A percentile compares a stretch with the other conserved stretches of the same genome.
Conservation (phyloP, 1,140 invertebrate species). For the Scaptodrosophila lebanonensis region DNA sequence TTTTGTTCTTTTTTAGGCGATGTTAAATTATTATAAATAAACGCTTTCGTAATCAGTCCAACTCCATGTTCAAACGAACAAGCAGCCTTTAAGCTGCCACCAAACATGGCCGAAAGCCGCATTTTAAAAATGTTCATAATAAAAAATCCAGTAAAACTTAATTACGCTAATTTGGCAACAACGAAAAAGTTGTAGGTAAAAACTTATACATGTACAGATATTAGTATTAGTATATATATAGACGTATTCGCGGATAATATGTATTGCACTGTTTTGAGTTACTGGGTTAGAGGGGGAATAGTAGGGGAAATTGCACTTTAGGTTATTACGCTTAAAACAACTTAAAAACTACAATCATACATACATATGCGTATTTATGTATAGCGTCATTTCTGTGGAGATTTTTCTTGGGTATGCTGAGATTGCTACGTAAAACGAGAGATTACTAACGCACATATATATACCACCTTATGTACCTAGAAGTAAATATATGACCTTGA, state of each 20-base stretch:
- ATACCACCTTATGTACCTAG: conserved; percentile 15
- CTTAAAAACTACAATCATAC: conserved; percentile 50
- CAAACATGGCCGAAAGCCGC: conserved; percentile 7
- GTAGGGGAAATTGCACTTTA: conserved; percentile 62
- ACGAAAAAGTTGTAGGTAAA: conserved; percentile 35
- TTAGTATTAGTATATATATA: conserved; percentile 28
- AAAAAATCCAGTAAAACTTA: conserved; percentile 51
- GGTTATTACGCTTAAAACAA: conserved; percentile 29
- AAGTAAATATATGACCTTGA: conserved; percentile 36
- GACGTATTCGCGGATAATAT: background rate
- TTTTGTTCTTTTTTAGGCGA: conserved; percentile 14
- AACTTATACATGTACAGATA: conserved; percentile 12
- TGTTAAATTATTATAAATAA: conserved; percentile 46
- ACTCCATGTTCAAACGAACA: conserved; percentile 25
- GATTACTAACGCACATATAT: conserved; percentile 42
- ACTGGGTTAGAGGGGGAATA: background rate
- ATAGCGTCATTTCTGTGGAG: conserved; percentile 6
- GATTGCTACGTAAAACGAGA: conserved; percentile 28
- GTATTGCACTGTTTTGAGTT: conserved; percentile 51
- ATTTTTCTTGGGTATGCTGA: conserved; percentile 8
- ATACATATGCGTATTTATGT: conserved; percentile 21
- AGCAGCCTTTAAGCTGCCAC: no score
- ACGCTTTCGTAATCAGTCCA: conserved; percentile 56
- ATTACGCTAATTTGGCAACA: conserved; percentile 70
- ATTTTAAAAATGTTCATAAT: conserved; percentile 15